These are phyloP conservation scores for Molothrus ater DNA, from an alignment of 2,797 vertebrate species.

Conservation along the genomic window DNA sequence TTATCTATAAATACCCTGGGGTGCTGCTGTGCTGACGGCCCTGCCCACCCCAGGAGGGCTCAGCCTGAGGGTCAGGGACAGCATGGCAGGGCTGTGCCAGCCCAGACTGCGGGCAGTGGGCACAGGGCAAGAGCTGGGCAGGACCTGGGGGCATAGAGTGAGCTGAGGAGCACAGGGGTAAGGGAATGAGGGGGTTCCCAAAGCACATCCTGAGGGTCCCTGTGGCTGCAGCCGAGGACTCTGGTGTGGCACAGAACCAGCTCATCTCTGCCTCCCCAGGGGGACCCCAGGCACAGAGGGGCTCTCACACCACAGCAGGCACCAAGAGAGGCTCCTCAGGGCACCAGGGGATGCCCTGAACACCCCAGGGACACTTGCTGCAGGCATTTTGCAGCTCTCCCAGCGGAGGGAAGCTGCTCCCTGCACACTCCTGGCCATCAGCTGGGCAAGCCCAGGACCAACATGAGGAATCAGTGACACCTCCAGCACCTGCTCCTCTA, in stretches of 20 bases:
- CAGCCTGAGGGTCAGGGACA: neutral
- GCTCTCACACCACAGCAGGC: neutral
- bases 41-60: neutral
- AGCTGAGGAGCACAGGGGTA: accelerated
- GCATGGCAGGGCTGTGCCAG: neutral
- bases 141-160: neutral
- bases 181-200: neutral
- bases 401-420: accelerated
- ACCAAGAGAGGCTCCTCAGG: neutral
- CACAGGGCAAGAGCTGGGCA: neutral
- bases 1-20: neutral
- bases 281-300: neutral
- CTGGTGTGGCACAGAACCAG: neutral
- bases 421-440: neutral
- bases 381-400: neutral
- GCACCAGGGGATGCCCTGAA: neutral
- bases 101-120: accelerated
- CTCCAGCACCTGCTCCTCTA: neutral
- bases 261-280: neutral
- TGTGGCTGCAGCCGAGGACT: accelerated
- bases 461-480: accelerated
- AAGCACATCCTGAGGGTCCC: neutral
- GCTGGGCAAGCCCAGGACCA: neutral
- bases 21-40: neutral
- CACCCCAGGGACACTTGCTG: accelerated